Evolutionary conservation across 2,113 vertebrate species (phyloP).

Genomic region (Melanocharis versteri): DNA sequence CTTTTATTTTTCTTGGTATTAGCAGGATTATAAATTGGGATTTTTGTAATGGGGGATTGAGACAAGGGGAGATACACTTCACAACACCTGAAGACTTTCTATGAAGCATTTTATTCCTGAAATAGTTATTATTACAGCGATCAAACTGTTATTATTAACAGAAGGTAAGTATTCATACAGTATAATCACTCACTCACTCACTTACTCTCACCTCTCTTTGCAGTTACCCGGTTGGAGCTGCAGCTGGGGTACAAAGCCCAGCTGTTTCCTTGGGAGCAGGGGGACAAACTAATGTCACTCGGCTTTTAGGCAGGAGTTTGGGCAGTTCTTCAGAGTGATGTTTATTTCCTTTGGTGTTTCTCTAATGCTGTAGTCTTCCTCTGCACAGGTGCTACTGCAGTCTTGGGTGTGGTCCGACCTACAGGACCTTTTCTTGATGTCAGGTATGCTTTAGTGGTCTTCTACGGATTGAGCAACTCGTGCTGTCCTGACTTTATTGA

Average conservation of each 20-base stretch:
- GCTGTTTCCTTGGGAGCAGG: not conserved
- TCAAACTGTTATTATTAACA: not conserved
- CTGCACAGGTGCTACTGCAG: not conserved
- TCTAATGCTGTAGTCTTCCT: not conserved
- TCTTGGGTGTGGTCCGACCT: not conserved
- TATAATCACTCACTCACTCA: not conserved
- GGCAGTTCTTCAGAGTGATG: not conserved
- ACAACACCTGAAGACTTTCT: not conserved
- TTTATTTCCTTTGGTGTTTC: not conserved
- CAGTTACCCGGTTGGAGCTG: not conserved
- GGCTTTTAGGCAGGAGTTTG: not conserved
- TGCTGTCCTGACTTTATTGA: not conserved
- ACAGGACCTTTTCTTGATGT: not conserved
- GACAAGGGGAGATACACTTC: not conserved
- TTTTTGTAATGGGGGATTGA: not conserved
- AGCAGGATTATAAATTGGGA: not conserved
- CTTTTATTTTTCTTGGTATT: not conserved
- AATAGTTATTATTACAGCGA: not conserved
- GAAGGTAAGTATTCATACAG: not conserved
- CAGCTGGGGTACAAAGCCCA: not conserved
- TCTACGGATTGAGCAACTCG: not conserved
- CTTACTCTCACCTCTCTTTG: not conserved
- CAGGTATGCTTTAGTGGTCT: not conserved
- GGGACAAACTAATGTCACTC: no score
- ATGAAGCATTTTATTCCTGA: not conserved